phyloP scores from a whole-genome alignment of 2,797 vertebrate genomes.

The Craterocephalus amniculus region DNA sequence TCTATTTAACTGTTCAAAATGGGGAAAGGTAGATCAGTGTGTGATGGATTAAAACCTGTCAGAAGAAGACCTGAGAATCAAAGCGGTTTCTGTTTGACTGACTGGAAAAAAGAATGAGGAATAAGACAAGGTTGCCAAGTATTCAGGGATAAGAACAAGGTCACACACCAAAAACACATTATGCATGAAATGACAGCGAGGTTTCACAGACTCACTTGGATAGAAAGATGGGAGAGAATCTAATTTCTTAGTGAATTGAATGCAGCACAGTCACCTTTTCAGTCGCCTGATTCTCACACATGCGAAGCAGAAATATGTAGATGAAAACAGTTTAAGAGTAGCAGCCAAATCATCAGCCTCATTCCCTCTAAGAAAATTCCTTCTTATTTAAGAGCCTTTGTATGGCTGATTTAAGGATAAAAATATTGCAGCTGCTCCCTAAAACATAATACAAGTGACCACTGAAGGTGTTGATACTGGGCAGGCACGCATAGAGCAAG shows the following conservation, averaged over 20 bases:
- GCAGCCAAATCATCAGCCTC: slow-evolving; percentile 23
- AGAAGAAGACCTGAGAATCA: slow-evolving; percentile 56
- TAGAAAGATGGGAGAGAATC: slow-evolving; percentile 40
- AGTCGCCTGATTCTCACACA: neutral
- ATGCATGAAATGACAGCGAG: slow-evolving; percentile 15
- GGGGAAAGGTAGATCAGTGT: slow-evolving; percentile 58
- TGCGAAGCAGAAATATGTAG: neutral
- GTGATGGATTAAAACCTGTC: slow-evolving; percentile 45
- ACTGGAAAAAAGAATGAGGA: slow-evolving; percentile 43
- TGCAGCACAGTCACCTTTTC: slow-evolving; percentile 56
- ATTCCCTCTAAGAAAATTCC: neutral
- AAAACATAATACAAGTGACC: neutral
- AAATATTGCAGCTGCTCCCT: too few relatives aligned
- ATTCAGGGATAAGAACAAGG: slow-evolving; percentile 46
- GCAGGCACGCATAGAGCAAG: neutral
- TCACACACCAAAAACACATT: slow-evolving; percentile 42
- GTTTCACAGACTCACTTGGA: slow-evolving; percentile 18
- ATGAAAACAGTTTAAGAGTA: slow-evolving; percentile 13
- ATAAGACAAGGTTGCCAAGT: slow-evolving; percentile 50
- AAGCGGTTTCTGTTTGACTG: slow-evolving; percentile 65
- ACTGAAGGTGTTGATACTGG: neutral
- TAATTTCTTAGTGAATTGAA: slow-evolving; percentile 39
- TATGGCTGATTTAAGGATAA: too few relatives aligned
- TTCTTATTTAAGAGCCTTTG: neutral
- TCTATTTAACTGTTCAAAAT: slow-evolving; percentile 28